Evolutionary conservation across 2,797 vertebrate species (phyloP).

Genomic region (Antrozous pallidus): DNA sequence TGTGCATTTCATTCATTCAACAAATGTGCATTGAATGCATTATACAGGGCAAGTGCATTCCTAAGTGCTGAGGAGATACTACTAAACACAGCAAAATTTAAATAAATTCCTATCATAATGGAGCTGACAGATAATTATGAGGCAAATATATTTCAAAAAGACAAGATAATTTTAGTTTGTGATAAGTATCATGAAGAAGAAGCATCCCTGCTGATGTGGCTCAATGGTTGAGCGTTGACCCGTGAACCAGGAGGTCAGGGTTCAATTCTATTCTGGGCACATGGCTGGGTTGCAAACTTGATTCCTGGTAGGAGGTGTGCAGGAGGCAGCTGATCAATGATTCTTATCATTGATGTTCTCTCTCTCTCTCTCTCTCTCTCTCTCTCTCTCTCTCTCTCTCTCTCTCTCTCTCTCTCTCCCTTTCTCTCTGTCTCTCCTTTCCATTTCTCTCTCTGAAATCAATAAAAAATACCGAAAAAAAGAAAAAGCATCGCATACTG

Average conservation of each 20-base stretch:
- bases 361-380: no score
- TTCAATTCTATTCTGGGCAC: no score
- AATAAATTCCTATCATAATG: not conserved
- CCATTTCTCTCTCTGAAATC: no score
- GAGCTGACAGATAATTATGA: not conserved
- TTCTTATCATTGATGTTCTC: no score
- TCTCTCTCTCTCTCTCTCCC: no score
- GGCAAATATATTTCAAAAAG: not conserved
- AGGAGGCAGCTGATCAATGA: no score
- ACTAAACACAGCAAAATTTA: not conserved
- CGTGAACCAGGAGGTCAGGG: no score
- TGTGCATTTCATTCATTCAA: not conserved
- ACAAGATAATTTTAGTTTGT: not conserved
- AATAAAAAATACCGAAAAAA: not conserved
- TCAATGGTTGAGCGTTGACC: no score
- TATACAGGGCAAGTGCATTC: not conserved
- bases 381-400: no score
- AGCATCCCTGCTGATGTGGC: not conserved
- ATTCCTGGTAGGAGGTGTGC: no score
- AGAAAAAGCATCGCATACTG: not conserved
- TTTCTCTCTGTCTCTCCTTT: no score
- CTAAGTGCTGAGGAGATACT: not conserved
- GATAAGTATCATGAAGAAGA: not conserved
- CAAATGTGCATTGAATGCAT: not conserved
- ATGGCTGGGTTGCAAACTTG: no score